Evolutionary conservation across 1,140 invertebrate species (phyloP), one percentile per base, ranked within the genome.

Genomic region (Vanessa atalanta): DNA sequence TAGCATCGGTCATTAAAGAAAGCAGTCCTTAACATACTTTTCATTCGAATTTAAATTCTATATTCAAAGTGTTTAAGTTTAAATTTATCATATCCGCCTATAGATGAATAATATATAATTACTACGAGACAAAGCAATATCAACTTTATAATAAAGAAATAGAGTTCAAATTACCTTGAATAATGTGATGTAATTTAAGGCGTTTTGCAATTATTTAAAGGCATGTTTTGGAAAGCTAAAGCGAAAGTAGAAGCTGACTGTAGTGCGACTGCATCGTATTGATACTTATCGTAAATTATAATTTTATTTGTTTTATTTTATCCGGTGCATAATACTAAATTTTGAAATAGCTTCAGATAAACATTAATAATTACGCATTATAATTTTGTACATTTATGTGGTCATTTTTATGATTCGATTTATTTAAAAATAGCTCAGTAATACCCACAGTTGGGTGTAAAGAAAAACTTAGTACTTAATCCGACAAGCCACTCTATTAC

Each of bases 221-320:
- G 14, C 23, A 16, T 83, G 81, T 89, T 89, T 89, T 89, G 81
- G 87, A 89, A 88, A 89, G 87, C 83, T 86, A 82, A 75, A 82
- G 87, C 87, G 86, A 89, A 89, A 89, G 87, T 89, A 78, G 81
- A 72, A 69, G 78, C 78, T 72, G 76, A 70, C 77, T 76, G 70
- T 77, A 83, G 75, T 83, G 81, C 78, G 80, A 77, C 77, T 71
- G 70, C 75, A 65, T 37, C 55, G 77, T 83, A 77, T 88, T 87
- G 80, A 81, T 86, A 79, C 73, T 81, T 79, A 73, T 73, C 71
- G 70, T 50, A 65, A 70, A 70, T 75, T 47, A 71, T 72, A 71
- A 76, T 76, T 71, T 71, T 71, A 53, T 65, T 71, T 70, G 20
- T 47, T 61, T 70, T 64, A 31, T 43, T 61, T 63, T 64, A 20